Evolutionary conservation across 2,888 invertebrate genomes (phyloP).

Genomic region (Caenorhabditis becei): DNA sequence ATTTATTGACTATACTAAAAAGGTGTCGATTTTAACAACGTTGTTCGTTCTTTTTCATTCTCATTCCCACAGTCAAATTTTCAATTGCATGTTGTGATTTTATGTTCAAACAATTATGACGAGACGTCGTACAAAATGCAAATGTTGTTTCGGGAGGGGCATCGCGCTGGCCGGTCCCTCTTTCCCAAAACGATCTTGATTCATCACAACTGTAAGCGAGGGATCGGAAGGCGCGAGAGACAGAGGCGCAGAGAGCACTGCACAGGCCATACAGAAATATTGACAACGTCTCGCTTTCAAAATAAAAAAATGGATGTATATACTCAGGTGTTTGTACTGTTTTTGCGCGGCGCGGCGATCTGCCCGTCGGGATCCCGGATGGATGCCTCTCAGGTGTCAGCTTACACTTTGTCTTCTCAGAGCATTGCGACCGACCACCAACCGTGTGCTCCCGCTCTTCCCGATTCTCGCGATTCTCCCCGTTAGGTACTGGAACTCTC

Average conservation of each 20-base stretch:
- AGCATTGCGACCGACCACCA: too few species aligned
- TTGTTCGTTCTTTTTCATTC: constrained; percentile 4
- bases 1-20: constrained; percentile 58
- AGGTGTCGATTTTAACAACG: constrained; percentile 11
- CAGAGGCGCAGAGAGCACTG: not conserved
- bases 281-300: constrained; percentile 24
- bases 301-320: constrained; percentile 13
- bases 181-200: constrained; percentile 41
- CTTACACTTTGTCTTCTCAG: constrained; percentile 48
- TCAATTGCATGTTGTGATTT: constrained; percentile 22
- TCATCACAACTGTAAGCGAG: constrained; percentile 17
- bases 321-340: constrained; percentile 50
- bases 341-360: constrained; percentile 44
- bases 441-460: not conserved
- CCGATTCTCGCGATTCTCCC: not conserved
- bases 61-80: constrained; percentile 36
- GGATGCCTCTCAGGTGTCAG: constrained; percentile 43
- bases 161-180: constrained; percentile 11
- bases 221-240: constrained; percentile 9
- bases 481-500: not conserved
- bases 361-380: constrained; percentile 17
- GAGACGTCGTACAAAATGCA: constrained; percentile 35
- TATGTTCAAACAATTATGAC: constrained; percentile 44
- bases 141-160: constrained; percentile 28
- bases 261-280: constrained; percentile 3